Percentiles rank a stretch among this genome's conserved stretches.
Conservation (phyloP, 2,888 invertebrate species). For the Brenthis daphne region DNA sequence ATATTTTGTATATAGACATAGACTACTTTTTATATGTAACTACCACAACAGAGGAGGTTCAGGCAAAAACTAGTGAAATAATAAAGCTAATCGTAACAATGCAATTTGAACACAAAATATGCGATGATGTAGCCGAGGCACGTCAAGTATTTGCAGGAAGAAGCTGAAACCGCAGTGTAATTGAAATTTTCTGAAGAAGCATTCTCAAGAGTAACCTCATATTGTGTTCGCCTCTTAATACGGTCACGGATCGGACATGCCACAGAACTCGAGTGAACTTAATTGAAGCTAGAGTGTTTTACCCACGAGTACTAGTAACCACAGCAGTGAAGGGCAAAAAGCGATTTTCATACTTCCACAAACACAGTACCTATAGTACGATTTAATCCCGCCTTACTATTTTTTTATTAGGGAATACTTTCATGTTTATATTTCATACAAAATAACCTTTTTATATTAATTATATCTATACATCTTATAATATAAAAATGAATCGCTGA, state of each 20-base stretch:
- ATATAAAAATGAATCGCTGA: no score
- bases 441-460: no score
- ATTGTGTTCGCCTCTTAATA: slow-evolving; percentile 34
- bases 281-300: slow-evolving; percentile 28
- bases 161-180: slow-evolving; percentile 32
- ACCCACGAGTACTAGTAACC: slow-evolving; percentile 4
- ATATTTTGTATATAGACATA: no score
- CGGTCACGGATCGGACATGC: slow-evolving; percentile 36
- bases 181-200: slow-evolving; percentile 35
- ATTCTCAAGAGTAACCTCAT: slow-evolving; percentile 36
- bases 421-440: no score
- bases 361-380: no score
- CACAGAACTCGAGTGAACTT: slow-evolving; percentile 31
- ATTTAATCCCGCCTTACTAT: no score
- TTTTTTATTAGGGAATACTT: no score
- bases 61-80: neutral
- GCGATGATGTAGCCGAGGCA: neutral
- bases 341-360: neutral
- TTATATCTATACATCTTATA: no score
- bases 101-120: slow-evolving; percentile 1
- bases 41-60: no score
- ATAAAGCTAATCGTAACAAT: neutral
- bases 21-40: no score
- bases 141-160: slow-evolving; percentile 23
- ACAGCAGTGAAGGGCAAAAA: slow-evolving; percentile 4